phyloP scores from a whole-genome alignment of 1,140 invertebrate species.

The Holotrichia oblita region DNA sequence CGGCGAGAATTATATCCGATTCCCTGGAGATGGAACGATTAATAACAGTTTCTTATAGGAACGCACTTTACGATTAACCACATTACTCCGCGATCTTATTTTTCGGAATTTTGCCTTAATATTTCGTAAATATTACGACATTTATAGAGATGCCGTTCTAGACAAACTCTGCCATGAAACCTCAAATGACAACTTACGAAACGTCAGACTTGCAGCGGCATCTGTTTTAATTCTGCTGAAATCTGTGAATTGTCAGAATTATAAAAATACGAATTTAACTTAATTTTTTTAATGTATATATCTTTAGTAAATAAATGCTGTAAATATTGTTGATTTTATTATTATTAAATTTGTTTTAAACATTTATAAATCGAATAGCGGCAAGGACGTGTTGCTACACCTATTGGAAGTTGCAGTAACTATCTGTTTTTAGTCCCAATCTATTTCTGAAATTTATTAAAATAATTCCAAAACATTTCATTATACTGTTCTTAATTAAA shows the following conservation, averaged over 20 bases:
- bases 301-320: no score
- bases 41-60: neutral
- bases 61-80: conserved; percentile 18
- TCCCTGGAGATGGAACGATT: neutral
- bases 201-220: neutral
- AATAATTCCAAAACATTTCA: no score
- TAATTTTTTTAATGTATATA: no score
- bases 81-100: conserved; percentile 16
- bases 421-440: no score
- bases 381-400: no score
- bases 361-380: no score
- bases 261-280: no score
- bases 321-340: no score
- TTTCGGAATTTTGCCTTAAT: neutral
- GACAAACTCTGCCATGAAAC: conserved; percentile 13
- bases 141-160: neutral
- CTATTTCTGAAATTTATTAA: no score
- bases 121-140: conserved; percentile 23
- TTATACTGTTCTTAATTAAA: no score
- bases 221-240: neutral
- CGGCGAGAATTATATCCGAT: neutral
- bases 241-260: neutral
- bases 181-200: conserved; percentile 27
- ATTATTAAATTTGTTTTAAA: no score
- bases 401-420: no score